phyloP scores from a whole-genome alignment of 2,797 vertebrate species.

The Rhinogobio ventralis region DNA sequence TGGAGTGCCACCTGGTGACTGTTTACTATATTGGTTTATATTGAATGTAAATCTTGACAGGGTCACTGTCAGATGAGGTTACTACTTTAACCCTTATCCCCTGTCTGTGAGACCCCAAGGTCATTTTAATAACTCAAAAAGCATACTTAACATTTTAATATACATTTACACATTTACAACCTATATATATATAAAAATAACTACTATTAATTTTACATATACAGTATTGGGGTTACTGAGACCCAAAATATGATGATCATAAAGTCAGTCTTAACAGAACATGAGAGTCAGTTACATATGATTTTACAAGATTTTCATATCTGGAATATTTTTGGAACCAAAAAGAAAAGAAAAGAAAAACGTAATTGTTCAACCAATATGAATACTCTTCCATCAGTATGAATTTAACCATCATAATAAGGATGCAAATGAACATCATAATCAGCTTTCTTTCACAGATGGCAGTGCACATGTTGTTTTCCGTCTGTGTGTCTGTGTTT shows the following conservation, averaged over 20 bases:
- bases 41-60: not conserved
- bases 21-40: not conserved
- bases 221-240: too few species aligned
- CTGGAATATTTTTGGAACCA: not conserved
- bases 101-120: not conserved
- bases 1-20: conserved; percentile 49
- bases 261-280: not conserved
- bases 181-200: not conserved
- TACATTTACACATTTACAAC: not conserved
- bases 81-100: conserved; percentile 4
- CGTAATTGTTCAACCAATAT: not conserved
- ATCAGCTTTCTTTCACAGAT: conserved; percentile 34
- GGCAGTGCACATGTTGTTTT: conserved; percentile 24
- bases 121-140: conserved; percentile 15
- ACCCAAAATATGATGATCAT: not conserved
- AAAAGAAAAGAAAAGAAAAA: not conserved
- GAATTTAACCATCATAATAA: not conserved
- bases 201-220: not conserved
- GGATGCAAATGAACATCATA: conserved; percentile 26
- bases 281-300: not conserved
- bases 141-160: not conserved
- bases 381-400: not conserved
- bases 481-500: not conserved
- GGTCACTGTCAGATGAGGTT: conserved; percentile 2
- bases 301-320: not conserved